These are phyloP conservation scores for Cactoblastis cactorum DNA, from an alignment of 2,888 invertebrate genomes.

Conservation along the genomic window DNA sequence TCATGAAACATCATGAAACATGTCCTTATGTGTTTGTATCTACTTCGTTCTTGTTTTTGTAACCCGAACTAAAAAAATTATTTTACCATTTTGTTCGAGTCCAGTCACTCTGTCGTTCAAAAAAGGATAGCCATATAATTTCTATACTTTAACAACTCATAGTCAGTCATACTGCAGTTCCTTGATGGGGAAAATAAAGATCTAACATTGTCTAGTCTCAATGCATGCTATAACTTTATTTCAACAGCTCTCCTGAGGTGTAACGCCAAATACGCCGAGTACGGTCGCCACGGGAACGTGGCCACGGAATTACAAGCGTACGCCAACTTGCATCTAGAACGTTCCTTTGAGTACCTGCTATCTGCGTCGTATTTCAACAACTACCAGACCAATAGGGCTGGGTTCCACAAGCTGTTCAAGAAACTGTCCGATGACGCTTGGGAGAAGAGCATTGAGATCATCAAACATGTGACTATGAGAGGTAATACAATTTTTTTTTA, in stretches of 20 bases:
- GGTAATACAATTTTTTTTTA: conserved; percentile 67
- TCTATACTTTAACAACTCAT: too few species aligned
- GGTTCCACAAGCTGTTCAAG: conserved; percentile 87
- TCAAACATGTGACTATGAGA: conserved; percentile 87
- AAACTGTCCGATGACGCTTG: conserved; percentile 87
- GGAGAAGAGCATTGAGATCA: conserved; percentile 85
- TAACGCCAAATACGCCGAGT: conserved; percentile 82
- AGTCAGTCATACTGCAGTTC: too few species aligned
- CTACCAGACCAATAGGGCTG: conserved; percentile 86
- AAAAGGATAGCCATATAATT: too few species aligned
- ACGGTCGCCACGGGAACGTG: conserved; percentile 68
- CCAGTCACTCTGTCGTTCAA: too few species aligned
- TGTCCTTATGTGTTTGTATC: too few species aligned
- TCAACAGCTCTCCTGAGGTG: conserved; percentile 72
- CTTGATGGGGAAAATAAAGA: too few species aligned
- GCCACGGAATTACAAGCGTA: conserved; percentile 70
- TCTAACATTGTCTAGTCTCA: too few species aligned
- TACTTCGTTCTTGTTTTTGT: too few species aligned
- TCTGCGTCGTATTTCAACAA: conserved; percentile 88
- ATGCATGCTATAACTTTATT: conserved; percentile 13
- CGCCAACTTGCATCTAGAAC: conserved; percentile 82
- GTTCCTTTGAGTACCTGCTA: conserved; percentile 87
- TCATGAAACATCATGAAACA: too few species aligned
- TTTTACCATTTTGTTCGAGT: too few species aligned
- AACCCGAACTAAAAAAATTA: too few species aligned